Percentiles rank a stretch among this genome's conserved stretches.
Conservation (phyloP, 30 jellyfish, hydroid and myxozoan genomes). For the Aurelia aurita region DNA sequence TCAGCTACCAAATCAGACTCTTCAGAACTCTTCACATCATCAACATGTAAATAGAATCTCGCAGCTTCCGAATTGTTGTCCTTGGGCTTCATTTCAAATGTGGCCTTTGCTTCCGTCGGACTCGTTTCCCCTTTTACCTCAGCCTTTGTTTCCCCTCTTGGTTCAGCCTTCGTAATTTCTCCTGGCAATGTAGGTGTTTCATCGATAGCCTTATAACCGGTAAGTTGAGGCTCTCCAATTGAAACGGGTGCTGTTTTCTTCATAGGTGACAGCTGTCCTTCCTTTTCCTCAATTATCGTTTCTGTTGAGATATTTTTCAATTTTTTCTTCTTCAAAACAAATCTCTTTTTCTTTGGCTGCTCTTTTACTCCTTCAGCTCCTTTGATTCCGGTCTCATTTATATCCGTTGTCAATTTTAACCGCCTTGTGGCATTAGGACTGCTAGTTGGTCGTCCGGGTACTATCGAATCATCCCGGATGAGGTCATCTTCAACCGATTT, state of each 20-base stretch:
- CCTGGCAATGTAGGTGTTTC: neutral
- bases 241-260: neutral
- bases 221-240: neutral
- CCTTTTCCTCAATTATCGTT: constrained; percentile 39
- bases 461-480: constrained; percentile 18
- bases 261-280: neutral
- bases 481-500: constrained; percentile 48
- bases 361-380: neutral
- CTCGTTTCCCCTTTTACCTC: neutral
- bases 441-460: constrained; percentile 46
- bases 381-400: neutral
- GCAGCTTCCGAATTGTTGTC: too few relatives aligned
- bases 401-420: neutral
- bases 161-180: neutral
- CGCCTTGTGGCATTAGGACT: neutral
- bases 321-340: constrained; percentile 61
- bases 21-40: neutral
- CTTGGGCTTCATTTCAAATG: too few relatives aligned
- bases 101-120: neutral
- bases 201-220: neutral
- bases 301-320: constrained; percentile 30
- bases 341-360: constrained; percentile 70
- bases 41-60: neutral
- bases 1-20: neutral
- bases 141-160: neutral